Evolutionary conservation across 2,113 vertebrate genomes (phyloP).

Genomic region (Todiramphus chloris): DNA sequence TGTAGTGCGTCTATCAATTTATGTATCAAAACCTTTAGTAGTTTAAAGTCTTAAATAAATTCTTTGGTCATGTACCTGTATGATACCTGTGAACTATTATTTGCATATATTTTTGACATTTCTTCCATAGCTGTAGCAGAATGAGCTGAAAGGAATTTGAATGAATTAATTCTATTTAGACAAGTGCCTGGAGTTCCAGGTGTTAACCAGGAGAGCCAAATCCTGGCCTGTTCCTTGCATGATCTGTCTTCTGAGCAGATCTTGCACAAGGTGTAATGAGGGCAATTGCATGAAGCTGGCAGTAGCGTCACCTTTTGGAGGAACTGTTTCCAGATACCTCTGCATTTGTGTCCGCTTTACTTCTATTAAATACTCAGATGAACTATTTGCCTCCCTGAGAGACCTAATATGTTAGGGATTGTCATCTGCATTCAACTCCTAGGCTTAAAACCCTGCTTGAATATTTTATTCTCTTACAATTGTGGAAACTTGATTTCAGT

Average conservation of each 20-base stretch:
- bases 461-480: background rate
- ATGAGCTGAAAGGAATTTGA: background rate
- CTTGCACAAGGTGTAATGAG: background rate
- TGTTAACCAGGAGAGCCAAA: background rate
- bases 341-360: background rate
- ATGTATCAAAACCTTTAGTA: background rate
- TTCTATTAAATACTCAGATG: background rate
- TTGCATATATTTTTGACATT: background rate
- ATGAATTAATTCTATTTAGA: background rate
- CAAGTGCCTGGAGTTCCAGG: background rate
- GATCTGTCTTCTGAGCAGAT: background rate
- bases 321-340: background rate
- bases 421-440: background rate
- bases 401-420: background rate
- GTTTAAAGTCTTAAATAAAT: background rate
- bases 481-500: background rate
- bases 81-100: background rate
- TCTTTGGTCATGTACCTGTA: fast-evolving
- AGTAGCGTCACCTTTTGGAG: background rate
- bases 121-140: background rate
- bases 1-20: background rate
- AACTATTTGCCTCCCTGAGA: background rate
- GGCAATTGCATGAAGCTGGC: background rate
- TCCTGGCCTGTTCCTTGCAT: background rate
- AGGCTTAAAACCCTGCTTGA: background rate